These are phyloP conservation scores for Hirtodrosophila cameraria DNA, from an alignment of 2,888 invertebrate species.

Conservation along the genomic window DNA sequence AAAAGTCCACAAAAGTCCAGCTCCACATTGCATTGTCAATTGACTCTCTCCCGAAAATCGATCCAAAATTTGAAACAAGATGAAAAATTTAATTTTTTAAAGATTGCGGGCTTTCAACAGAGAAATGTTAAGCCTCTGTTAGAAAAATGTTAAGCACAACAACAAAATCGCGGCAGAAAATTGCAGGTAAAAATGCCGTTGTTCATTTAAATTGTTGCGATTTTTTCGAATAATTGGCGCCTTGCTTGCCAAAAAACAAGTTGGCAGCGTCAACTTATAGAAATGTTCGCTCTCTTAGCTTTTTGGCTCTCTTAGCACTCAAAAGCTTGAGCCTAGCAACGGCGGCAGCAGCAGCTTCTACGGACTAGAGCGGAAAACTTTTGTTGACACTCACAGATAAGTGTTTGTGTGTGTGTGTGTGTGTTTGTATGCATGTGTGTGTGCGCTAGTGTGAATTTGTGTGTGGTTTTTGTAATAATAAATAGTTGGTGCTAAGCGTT, in stretches of 20 bases:
- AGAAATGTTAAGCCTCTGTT: too few relatives aligned
- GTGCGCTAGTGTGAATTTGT: slow-evolving; percentile 15
- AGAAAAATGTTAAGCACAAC: too few relatives aligned
- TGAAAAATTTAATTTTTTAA: too few relatives aligned
- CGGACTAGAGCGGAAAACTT: slow-evolving; percentile 17
- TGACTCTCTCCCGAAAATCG: too few relatives aligned
- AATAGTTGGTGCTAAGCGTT: slow-evolving; percentile 68
- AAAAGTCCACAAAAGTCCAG: too few relatives aligned
- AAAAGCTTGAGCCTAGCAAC: slow-evolving; percentile 46
- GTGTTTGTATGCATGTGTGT: slow-evolving; percentile 5
- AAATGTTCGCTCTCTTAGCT: neutral
- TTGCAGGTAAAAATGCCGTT: too few relatives aligned
- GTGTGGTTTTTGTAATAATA: slow-evolving; percentile 51
- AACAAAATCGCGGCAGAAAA: too few relatives aligned
- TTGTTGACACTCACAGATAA: slow-evolving; percentile 62
- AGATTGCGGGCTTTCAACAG: too few relatives aligned
- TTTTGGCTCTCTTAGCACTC: slow-evolving; percentile 10
- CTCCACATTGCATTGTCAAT: too few relatives aligned
- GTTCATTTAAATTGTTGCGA: too few relatives aligned
- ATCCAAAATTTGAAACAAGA: too few relatives aligned
- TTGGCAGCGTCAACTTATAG: slow-evolving; percentile 37
- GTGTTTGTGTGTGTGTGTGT: neutral
- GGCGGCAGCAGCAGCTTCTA: slow-evolving; percentile 13
- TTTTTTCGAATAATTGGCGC: too few relatives aligned
- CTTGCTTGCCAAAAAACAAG: slow-evolving; percentile 16